Conservation (phyloP, 1,140 invertebrate species). For the Drosophila tropicalis region DNA sequence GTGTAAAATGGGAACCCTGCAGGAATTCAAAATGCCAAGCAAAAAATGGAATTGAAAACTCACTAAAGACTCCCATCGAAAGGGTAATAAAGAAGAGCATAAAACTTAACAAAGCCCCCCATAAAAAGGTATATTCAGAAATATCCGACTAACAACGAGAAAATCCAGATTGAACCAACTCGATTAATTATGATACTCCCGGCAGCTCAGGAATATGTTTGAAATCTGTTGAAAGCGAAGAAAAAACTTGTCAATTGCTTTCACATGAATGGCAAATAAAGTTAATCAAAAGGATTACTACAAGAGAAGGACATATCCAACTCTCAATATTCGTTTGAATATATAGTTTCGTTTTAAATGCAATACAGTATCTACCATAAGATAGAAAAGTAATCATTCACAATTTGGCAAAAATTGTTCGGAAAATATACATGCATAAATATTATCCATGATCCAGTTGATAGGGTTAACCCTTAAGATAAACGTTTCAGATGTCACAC, state of each 20-base stretch:
- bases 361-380: no score
- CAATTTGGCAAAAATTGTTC: background rate
- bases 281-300: background rate
- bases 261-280: background rate
- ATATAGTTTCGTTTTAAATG: no score
- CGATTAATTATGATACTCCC: background rate
- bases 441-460: no score
- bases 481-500: no score
- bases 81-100: background rate
- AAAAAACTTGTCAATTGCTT: background rate
- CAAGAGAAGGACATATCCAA: background rate
- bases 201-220: background rate
- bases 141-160: background rate
- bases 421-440: no score
- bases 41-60: background rate
- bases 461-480: no score
- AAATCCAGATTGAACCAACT: background rate
- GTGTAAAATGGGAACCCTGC: slow-evolving; percentile 87
- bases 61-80: no score
- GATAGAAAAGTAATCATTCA: background rate
- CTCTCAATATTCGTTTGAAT: no score
- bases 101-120: background rate
- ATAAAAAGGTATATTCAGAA: background rate
- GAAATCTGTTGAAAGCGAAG: background rate
- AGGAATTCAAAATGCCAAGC: slow-evolving; percentile 3